A percentile compares a stretch with the other conserved stretches of the same genome.
phyloP scores from a whole-genome alignment of 2,797 vertebrate genomes.

The Nannoperca obscura region DNA sequence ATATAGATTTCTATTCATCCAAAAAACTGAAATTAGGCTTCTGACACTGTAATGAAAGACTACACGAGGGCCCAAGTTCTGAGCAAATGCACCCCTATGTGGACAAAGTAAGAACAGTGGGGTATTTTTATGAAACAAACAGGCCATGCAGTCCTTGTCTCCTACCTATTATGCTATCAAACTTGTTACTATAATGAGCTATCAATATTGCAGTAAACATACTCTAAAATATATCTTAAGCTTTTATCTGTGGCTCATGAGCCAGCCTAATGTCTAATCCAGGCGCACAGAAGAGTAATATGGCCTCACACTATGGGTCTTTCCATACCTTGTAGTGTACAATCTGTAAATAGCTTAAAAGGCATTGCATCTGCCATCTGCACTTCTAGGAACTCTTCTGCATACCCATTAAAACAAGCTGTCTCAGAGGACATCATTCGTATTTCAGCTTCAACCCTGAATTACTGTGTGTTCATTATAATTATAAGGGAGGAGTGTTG shows the following conservation, averaged over 20 bases:
- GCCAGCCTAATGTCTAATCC: constrained; percentile 57
- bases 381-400: constrained; percentile 87
- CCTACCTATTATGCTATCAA: constrained; percentile 16
- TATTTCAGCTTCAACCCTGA: constrained; percentile 86
- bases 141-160: constrained; percentile 34
- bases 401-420: constrained; percentile 87
- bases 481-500: constrained; percentile 87
- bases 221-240: constrained; percentile 45
- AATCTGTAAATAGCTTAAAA: constrained; percentile 86
- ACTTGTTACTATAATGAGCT: constrained; percentile 37
- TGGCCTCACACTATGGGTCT: constrained; percentile 71
- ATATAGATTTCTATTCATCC: not conserved
- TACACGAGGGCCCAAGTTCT: constrained; percentile 47
- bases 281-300: constrained; percentile 73
- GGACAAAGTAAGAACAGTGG: constrained; percentile 77
- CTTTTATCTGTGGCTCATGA: constrained; percentile 54
- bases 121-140: constrained; percentile 53
- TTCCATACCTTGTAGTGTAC: constrained; percentile 82
- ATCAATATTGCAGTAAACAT: constrained; percentile 49
- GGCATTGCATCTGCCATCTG: constrained; percentile 85
- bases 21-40: constrained; percentile 31
- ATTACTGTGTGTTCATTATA: constrained; percentile 87
- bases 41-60: constrained; percentile 42
- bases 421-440: constrained; percentile 87
- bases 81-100: constrained; percentile 81